phyloP scores from a whole-genome alignment of 1,140 invertebrate genomes.

The Diploscapter pachys region DNA sequence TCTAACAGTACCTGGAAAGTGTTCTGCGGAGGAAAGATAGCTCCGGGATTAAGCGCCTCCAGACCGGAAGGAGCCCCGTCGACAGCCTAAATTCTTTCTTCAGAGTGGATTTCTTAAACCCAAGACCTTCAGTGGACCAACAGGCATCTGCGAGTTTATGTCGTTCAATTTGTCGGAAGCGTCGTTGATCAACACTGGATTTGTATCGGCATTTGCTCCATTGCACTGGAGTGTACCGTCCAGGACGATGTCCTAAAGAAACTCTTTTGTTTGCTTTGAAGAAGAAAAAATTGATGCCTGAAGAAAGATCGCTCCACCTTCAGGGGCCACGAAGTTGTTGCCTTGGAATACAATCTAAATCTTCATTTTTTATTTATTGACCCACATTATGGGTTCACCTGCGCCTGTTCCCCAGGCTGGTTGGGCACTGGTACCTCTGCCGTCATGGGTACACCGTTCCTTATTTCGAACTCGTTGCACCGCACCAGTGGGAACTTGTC shows the following conservation, averaged over 20 bases:
- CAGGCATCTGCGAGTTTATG: slow-evolving; percentile 8
- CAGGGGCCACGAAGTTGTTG: slow-evolving; percentile 32
- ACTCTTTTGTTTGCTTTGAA: too few species aligned
- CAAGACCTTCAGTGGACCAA: slow-evolving; percentile 25
- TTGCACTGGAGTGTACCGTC: slow-evolving; percentile 27
- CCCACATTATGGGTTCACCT: slow-evolving; percentile 11
- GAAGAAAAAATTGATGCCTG: background rate
- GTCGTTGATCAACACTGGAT: slow-evolving; percentile 14
- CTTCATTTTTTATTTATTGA: background rate
- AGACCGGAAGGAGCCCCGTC: slow-evolving; percentile 15
- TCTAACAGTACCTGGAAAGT: too few species aligned
- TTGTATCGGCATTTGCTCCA: slow-evolving; percentile 2
- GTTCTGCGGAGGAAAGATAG: too few species aligned
- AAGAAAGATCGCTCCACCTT: slow-evolving; percentile 37
- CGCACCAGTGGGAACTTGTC: slow-evolving; percentile 29
- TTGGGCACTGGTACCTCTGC: slow-evolving; percentile 30
- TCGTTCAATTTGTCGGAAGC: slow-evolving; percentile 6
- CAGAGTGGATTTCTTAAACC: background rate
- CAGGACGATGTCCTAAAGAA: slow-evolving; percentile 27
- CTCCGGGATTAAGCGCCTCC: slow-evolving; percentile 22
- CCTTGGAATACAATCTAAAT: slow-evolving; percentile 31
- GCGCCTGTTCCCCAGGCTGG: slow-evolving; percentile 25
- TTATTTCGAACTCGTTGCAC: slow-evolving; percentile 33
- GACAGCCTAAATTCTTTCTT: slow-evolving; percentile 4
- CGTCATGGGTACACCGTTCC: slow-evolving; percentile 36